A percentile compares a stretch with the other conserved stretches of the same genome.
Evolutionary conservation across 2,113 vertebrate genomes (phyloP).

Genomic region (Osmerus eperlanus): DNA sequence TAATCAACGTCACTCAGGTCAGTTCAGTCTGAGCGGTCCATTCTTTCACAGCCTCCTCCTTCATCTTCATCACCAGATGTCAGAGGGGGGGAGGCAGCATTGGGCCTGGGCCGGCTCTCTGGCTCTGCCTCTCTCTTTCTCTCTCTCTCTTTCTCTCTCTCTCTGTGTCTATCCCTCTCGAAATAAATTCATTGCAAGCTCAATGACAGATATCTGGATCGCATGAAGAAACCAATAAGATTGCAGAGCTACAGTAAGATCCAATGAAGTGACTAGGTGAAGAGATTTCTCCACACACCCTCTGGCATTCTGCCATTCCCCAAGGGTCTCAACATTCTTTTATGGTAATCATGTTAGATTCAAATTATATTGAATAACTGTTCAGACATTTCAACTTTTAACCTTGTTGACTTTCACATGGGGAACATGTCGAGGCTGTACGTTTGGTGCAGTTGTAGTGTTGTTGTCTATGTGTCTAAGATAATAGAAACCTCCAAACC

Average conservation of each 20-base stretch:
- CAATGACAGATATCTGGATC: neutral
- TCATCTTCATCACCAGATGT: constrained; percentile 28
- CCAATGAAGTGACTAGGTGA: neutral
- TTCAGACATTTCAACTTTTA: constrained; percentile 38
- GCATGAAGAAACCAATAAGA: neutral
- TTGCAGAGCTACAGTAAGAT: neutral
- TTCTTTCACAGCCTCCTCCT: neutral
- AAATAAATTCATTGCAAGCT: neutral
- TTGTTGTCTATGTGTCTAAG: neutral
- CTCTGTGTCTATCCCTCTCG: neutral
- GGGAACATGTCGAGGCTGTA: neutral
- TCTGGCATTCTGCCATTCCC: constrained; percentile 11
- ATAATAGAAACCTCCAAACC: neutral
- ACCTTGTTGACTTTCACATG: constrained; percentile 20
- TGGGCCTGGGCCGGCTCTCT: neutral
- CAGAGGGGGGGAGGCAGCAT: neutral
- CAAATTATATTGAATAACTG: constrained; percentile 20
- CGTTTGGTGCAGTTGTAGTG: neutral
- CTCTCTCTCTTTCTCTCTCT: neutral
- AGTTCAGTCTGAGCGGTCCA: neutral
- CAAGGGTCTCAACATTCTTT: neutral
- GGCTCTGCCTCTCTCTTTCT: neutral
- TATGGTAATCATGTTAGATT: constrained; percentile 18
- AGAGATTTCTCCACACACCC: neutral
- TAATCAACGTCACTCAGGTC: constrained; percentile 13